Evolutionary conservation across 2,113 vertebrate species (phyloP).

Genomic region (Melanerpes formicivorus): DNA sequence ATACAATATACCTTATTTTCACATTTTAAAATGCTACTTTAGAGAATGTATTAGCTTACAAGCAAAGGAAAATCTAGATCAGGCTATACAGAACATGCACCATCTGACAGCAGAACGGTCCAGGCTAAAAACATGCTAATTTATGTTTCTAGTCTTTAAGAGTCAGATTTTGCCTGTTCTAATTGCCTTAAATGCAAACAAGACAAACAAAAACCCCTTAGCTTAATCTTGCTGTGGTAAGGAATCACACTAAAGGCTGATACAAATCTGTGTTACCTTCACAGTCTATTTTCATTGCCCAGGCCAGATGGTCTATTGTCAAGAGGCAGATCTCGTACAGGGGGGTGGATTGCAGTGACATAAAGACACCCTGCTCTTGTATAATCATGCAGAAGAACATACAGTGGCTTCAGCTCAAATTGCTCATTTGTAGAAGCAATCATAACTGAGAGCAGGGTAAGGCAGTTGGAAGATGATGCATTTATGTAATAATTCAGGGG

Average conservation of each 20-base stretch:
- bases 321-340: background rate
- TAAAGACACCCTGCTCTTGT: background rate
- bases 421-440: slow-evolving; percentile 47
- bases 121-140: background rate
- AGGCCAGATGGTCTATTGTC: background rate
- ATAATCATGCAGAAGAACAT: slow-evolving; percentile 6
- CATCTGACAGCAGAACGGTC: background rate
- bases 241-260: background rate
- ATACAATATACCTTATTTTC: background rate
- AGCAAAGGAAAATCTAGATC: background rate
- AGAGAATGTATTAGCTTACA: background rate
- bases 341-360: background rate
- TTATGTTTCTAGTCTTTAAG: background rate
- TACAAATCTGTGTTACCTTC: background rate
- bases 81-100: background rate
- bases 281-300: background rate
- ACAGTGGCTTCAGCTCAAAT: background rate
- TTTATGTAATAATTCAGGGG: background rate
- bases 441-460: slow-evolving; percentile 37
- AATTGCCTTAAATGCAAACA: background rate
- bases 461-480: background rate
- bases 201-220: background rate
- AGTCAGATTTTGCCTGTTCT: background rate
- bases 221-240: background rate
- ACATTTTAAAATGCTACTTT: background rate